phyloP scores from a whole-genome alignment of 2,888 invertebrate genomes.

The Chloroclysta siterata region DNA sequence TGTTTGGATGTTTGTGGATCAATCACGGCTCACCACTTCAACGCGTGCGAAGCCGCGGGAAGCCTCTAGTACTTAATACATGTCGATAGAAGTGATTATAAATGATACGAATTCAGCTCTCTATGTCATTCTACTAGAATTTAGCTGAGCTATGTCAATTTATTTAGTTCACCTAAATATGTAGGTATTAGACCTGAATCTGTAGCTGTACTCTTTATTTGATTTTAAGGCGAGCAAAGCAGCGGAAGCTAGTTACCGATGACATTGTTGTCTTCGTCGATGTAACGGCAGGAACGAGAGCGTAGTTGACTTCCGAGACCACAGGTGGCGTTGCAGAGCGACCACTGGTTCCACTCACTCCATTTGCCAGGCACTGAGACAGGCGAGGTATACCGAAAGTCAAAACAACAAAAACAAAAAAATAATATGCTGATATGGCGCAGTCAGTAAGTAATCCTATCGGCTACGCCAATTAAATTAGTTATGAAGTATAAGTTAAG shows the following conservation, averaged over 20 bases:
- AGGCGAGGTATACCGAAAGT: slow-evolving; percentile 21
- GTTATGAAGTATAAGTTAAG: neutral
- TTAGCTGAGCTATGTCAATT: too few relatives aligned
- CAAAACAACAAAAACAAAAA: neutral
- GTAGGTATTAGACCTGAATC: too few relatives aligned
- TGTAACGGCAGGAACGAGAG: slow-evolving; percentile 65
- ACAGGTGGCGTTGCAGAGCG: slow-evolving; percentile 76
- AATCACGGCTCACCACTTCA: too few relatives aligned
- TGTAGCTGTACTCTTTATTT: too few relatives aligned
- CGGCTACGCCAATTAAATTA: neutral
- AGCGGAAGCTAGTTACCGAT: slow-evolving; percentile 50
- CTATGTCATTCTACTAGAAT: too few relatives aligned
- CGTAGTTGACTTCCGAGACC: slow-evolving; percentile 72
- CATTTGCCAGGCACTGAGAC: slow-evolving; percentile 79
- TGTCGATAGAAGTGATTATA: too few relatives aligned
- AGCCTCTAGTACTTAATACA: too few relatives aligned
- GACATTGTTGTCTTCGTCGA: slow-evolving; percentile 60
- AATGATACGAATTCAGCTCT: too few relatives aligned
- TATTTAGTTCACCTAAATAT: too few relatives aligned
- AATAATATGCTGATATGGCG: neutral
- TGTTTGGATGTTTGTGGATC: too few relatives aligned
- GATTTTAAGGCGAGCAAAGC: too few relatives aligned
- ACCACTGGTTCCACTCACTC: slow-evolving; percentile 76
- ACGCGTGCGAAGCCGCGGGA: too few relatives aligned
- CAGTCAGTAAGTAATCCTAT: neutral